Percentiles rank a stretch among this genome's conserved stretches.
phyloP scores from a whole-genome alignment of 2,888 invertebrate genomes.

The Cephus rjabovi region DNA sequence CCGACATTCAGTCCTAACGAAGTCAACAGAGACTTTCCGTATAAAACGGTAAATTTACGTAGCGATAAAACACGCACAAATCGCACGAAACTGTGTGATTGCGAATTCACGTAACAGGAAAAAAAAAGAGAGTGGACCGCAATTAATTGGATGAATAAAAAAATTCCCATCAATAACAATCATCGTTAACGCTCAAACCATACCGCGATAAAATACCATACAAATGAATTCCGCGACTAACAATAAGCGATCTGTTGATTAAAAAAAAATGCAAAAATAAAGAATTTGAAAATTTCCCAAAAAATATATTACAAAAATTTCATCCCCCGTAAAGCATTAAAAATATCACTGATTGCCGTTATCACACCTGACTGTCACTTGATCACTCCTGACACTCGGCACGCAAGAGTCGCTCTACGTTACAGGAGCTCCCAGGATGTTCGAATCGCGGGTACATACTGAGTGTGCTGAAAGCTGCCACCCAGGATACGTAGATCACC shows the following conservation, averaged over 20 bases:
- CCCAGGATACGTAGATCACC: constrained; percentile 17
- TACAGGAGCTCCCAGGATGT: constrained; percentile 19
- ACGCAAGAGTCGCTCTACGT: neutral
- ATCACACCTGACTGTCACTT: constrained; percentile 1
- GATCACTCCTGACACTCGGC: neutral
- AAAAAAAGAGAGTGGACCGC: neutral
- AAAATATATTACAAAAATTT: neutral
- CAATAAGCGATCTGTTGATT: neutral
- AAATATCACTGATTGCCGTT: neutral
- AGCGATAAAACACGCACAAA: neutral
- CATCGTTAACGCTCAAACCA: neutral
- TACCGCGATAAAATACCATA: neutral
- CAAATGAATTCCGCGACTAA: neutral
- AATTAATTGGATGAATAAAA: neutral
- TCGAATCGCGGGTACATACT: constrained; percentile 48
- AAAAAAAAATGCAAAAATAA: neutral
- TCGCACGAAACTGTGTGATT: neutral
- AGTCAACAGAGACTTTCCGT: neutral
- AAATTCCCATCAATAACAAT: neutral
- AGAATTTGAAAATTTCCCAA: neutral
- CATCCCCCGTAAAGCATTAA: neutral
- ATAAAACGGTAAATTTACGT: neutral
- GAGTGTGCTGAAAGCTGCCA: constrained; percentile 39
- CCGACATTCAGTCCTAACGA: neutral
- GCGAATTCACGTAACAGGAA: neutral